Evolutionary conservation across 2,113 vertebrate species (phyloP).

Genomic region (Zingel zingel): DNA sequence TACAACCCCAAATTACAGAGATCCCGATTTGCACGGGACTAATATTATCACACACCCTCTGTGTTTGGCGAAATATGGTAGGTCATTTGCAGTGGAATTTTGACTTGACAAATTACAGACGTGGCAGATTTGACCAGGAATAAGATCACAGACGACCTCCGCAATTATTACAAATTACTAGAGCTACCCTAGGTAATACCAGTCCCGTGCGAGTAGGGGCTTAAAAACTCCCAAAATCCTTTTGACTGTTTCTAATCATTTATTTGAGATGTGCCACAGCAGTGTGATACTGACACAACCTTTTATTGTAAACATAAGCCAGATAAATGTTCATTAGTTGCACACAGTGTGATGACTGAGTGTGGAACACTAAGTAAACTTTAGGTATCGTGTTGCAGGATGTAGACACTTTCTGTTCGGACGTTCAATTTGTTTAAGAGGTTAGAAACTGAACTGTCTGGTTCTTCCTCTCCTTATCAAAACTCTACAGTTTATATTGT

Average conservation of each 20-base stretch:
- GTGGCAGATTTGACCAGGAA: no score
- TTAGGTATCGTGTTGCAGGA: not conserved
- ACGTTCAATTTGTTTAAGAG: not conserved
- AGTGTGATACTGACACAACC: not conserved
- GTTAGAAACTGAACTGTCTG: not conserved
- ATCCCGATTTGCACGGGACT: no score
- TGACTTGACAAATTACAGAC: no score
- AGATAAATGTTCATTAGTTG: not conserved
- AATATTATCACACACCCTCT: no score
- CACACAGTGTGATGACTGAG: not conserved
- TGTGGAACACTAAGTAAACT: slow-evolving; percentile 12
- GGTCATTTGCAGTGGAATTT: no score
- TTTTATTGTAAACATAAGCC: not conserved
- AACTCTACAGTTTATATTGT: not conserved
- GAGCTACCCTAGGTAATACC: no score
- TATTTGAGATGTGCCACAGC: not conserved
- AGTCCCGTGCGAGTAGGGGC: no score
- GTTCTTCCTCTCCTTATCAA: not conserved
- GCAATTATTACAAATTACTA: no score
- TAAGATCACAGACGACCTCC: no score
- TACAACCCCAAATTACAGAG: no score
- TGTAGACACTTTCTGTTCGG: not conserved
- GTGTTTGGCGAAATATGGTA: no score
- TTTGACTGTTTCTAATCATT: not conserved
- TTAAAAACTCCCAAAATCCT: no score